Conservation (phyloP, 2,113 vertebrate genomes). For the Paramisgurnus dabryanus region DNA sequence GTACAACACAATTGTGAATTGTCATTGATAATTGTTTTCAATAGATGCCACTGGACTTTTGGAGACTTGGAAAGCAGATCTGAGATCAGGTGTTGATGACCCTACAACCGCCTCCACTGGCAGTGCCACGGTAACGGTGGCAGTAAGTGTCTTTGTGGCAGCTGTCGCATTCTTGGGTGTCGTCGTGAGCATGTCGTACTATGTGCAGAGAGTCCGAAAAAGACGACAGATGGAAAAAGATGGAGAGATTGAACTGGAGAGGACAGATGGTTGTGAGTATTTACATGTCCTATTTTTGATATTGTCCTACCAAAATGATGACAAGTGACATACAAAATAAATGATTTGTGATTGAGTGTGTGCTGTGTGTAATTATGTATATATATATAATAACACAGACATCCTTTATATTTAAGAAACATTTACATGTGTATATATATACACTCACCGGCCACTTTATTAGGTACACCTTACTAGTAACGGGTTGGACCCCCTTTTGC, state of each 20-base stretch:
- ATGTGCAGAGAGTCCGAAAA: slow-evolving; percentile 64
- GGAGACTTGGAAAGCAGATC: neutral
- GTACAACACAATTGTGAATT: neutral
- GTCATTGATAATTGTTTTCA: neutral
- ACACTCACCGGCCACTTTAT: too few species aligned
- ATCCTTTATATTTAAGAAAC: too few species aligned
- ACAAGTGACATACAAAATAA: neutral
- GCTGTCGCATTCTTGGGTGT: slow-evolving; percentile 68
- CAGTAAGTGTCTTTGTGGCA: slow-evolving; percentile 63
- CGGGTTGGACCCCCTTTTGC: too few species aligned
- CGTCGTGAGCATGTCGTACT: slow-evolving; percentile 62
- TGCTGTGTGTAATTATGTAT: too few species aligned
- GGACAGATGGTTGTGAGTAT: slow-evolving; percentile 31
- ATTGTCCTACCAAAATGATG: too few species aligned
- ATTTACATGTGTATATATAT: too few species aligned
- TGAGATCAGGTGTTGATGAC: neutral
- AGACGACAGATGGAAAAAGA: slow-evolving; percentile 18
- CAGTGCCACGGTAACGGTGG: slow-evolving; percentile 60
- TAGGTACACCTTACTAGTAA: too few species aligned
- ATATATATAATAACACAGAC: too few species aligned
- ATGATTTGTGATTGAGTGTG: too few species aligned
- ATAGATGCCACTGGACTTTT: slow-evolving; percentile 81
- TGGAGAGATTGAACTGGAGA: slow-evolving; percentile 27
- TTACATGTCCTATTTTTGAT: neutral
- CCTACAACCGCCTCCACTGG: slow-evolving; percentile 29